Evolutionary conservation across 2,888 invertebrate species (phyloP), one percentile per base, ranked within the genome.

Genomic region (Eupithecia inturbata): DNA sequence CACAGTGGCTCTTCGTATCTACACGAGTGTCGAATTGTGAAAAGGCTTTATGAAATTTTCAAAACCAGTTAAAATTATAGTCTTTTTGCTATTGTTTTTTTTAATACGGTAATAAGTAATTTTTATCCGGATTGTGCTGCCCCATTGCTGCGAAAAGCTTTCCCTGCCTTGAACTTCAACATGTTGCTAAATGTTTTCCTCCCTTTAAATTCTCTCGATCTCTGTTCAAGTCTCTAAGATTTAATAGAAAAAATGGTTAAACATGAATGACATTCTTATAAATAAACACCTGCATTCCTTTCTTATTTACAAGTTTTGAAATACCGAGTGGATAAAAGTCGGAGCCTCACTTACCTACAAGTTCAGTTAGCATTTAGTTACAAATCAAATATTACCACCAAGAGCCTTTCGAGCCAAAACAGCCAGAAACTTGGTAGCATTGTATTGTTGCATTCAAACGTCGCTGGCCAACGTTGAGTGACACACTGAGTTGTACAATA

Each of bases 401-500:
- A 4, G 10, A 57, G 57, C 26, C 57, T 57, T 12, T 26, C 57
- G 57, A 57, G 57, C 57, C 57, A 16, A 31, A 62, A 62, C 62
- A 31, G 19, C 31, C 62, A 19, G 62, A 62, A 62, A 62, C 62
- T 62, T 57, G 26, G 57, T 26, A 57, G 57, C 62, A 28, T 62
- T 62, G 62, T 62, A 3, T 19, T 62, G 31, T 31, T 62, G 62
- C 62, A 31, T 31, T 31, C 57, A 31, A 2, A 19, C 19, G 31
- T 16, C 62, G 0, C 49, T 67, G 63, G 12, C 41, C 39, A n/a
- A 31, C 39, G n/a, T 19, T 49, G 41, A 36, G 60, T 67, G 72
- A 68, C 67, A 67, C 62, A 49, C 39, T 31, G 66, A 76, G 26
- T 79, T 73, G 72, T 76, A 82, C 83, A 82, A 82, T 81, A 77